Base-by-base conservation (phyloP, 2,888 invertebrate genomes). In the Trissoscelio sp. region DNA sequence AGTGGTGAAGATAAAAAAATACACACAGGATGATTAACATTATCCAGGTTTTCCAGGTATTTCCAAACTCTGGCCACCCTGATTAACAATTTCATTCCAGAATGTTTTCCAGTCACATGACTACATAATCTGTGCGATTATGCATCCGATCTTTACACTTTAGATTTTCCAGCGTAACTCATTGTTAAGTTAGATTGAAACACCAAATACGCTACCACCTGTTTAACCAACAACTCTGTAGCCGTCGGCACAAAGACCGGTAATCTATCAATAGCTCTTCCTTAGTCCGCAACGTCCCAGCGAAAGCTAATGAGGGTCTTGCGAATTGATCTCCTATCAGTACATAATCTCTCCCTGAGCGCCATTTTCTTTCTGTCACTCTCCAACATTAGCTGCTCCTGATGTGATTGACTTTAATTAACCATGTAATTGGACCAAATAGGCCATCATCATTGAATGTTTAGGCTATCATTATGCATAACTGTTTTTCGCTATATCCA, bases 131-230 rank as follows among this genome's bases (percentile, higher is more conserved):
- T 57, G 18, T 18, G 46, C 12, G 64, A 57, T 64, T 57, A 64
- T 64, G 64, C 37, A 55, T 34, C 22, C 73, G 46, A 57, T 44
- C 46, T 55, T 64, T 53, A 20, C 12, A 14, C 12, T 44, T 24
- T 28, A 18, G 64, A 24, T 66, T 74, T 62, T 48, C 20, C 46
- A 14, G 12, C 39, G n/a, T 5, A 48, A 51, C 57, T 75, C 58
- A 58, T 67, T 67, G 75, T 58, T 51, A 75, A 75, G 66, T 75
- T 77, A 60, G 58, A 77, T 77, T 67, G 66, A 53, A 77, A 67
- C 60, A 60, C 53, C 67, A 53, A 67, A 67, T 75, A 67, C 42
- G 28, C 51, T 48, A 28, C 58, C 75, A 67, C 51, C 67, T 67
- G 58, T 69, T 67, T 69, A 69, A 60, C 69, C 60, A 53, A 75